Evolutionary conservation across 2,888 invertebrate species (phyloP), one percentile per base, ranked within the genome.

Genomic region (Psylliodes chrysocephalus): DNA sequence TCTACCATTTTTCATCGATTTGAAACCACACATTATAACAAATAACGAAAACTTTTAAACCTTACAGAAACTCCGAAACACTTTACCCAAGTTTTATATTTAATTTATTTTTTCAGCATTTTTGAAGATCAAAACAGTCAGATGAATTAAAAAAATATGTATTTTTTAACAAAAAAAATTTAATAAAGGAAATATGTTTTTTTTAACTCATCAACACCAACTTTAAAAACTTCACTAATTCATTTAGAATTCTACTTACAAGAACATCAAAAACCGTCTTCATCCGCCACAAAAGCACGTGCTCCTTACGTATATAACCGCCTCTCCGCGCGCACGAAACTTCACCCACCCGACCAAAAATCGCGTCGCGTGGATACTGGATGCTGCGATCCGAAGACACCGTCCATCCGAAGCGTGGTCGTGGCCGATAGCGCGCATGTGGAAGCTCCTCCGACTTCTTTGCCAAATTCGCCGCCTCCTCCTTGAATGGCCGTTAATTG

Each of bases 401-500:
- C 25, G 0, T 28, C 59, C 53, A 33, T 63, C 55, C 62, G 42
- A 18, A 56, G 62, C 44, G 35, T 56, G 35, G 54, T 49, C 40
- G 30, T 35, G 28, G 19, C 12, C 2, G n/a, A 30, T n/a, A n/a
- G 60, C 51, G 77, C 79, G 79, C 79, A 79, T 77, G 79, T 78
- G 76, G n/a, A 71, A 59, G 68, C 42, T n/a, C n/a, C 38, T 49
- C 38, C 54, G 33, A 55, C 55, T 72, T 75, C 74, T 74, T 75
- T 69, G 70, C 70, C 71, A 66, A 68, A 69, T 68, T 72, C 69
- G 66, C 71, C 75, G 70, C 74, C 74, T 74, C 71, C 73, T 72
- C 71, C 63, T 73, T 78, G 77, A 77, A 77, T 78, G 75, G 72
- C 68, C 77, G 77, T 79, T 79, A 79, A 79, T 78, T 79, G 77